A percentile compares a stretch with the other conserved stretches of the same genome.
Conservation (phyloP, 1,140 invertebrate species). For the Ceratitis capitata region DNA sequence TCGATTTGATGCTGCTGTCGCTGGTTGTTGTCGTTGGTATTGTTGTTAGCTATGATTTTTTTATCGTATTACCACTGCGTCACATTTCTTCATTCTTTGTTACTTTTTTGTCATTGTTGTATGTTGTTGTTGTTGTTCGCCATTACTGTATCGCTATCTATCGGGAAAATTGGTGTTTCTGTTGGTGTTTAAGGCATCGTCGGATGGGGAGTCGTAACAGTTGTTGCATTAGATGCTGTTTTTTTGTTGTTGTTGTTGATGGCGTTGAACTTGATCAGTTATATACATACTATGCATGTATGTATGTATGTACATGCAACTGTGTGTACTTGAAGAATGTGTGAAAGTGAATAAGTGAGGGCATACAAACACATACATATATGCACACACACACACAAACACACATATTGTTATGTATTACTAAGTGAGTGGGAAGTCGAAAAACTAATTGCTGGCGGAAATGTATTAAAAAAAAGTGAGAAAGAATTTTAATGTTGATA, state of each 20-base stretch:
- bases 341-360: constrained; percentile 19
- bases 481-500: neutral
- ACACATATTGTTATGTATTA: neutral
- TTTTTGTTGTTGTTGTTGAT: constrained; percentile 6
- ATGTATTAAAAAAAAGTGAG: constrained; percentile 2
- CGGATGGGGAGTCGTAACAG: neutral
- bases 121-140: neutral
- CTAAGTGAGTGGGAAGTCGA: neutral
- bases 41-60: neutral
- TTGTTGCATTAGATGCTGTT: neutral
- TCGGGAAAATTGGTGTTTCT: neutral
- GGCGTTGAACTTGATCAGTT: constrained; percentile 32
- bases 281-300: no score
- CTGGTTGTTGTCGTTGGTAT: no score
- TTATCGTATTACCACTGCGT: neutral
- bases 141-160: neutral
- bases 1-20: constrained; percentile 4
- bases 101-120: constrained; percentile 8
- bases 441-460: neutral
- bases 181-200: neutral
- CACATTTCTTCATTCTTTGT: neutral
- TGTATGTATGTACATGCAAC: no score
- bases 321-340: neutral
- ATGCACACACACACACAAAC: neutral
- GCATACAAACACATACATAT: neutral